Evolutionary conservation across 1,140 invertebrate species (phyloP).

Genomic region (Heliothis virescens): DNA sequence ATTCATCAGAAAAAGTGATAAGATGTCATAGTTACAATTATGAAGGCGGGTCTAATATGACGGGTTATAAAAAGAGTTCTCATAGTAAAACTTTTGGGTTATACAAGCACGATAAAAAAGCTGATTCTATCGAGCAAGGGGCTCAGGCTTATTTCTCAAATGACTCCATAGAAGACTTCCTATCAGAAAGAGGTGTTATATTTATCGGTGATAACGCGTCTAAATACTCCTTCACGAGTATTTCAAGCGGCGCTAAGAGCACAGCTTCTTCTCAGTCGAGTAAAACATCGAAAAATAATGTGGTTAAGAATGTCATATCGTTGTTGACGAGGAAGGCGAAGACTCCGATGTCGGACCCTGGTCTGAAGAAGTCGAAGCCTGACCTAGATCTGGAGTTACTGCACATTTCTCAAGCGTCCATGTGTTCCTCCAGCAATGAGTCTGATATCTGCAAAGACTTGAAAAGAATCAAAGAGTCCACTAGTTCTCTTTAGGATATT

Average conservation of each 20-base stretch:
- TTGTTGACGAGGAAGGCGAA: constrained; percentile 64
- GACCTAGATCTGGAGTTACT: constrained; percentile 69
- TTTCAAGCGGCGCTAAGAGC: constrained; percentile 59
- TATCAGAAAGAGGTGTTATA: constrained; percentile 70
- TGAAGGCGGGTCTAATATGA: constrained; percentile 43
- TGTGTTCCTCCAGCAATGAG: constrained; percentile 69
- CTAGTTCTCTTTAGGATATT: constrained; percentile 56
- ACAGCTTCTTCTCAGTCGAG: constrained; percentile 59
- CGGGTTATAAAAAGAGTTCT: constrained; percentile 50
- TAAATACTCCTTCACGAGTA: constrained; percentile 67
- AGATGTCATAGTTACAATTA: constrained; percentile 69
- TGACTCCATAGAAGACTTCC: constrained; percentile 76
- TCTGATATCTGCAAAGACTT: constrained; percentile 54
- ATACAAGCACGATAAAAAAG: constrained; percentile 54
- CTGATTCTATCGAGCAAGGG: constrained; percentile 65
- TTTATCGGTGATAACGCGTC: constrained; percentile 71
- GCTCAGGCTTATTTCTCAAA: constrained; percentile 76
- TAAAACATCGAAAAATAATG: constrained; percentile 74
- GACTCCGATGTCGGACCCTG: constrained; percentile 68
- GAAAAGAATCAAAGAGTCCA: constrained; percentile 58
- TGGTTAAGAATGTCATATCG: constrained; percentile 68
- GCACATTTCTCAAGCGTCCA: constrained; percentile 72
- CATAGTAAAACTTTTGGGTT: constrained; percentile 45
- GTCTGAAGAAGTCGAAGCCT: constrained; percentile 55
- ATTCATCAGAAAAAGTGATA: constrained; percentile 70